Percentiles rank a stretch among this genome's conserved stretches.
Conservation (phyloP, 2,797 vertebrate genomes). For the Cheirogaleus major region DNA sequence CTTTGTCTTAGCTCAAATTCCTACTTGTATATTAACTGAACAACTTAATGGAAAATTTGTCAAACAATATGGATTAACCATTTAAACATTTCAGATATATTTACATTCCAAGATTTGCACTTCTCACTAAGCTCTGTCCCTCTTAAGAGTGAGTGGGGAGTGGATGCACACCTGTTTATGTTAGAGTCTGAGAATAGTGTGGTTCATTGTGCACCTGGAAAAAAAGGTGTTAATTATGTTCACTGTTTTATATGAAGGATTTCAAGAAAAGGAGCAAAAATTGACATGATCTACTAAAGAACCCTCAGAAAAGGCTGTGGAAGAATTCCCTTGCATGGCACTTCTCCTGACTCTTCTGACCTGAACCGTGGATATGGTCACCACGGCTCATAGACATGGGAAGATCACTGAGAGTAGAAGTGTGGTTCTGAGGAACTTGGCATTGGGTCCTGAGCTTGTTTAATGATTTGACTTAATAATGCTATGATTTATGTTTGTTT, state of each 20-base stretch:
- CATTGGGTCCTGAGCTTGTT: not conserved
- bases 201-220: not conserved
- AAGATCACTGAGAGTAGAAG: not conserved
- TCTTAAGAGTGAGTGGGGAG: not conserved
- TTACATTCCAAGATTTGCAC: not conserved
- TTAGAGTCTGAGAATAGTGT: not conserved
- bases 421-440: not conserved
- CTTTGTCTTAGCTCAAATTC: constrained; percentile 5
- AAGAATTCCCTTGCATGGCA: not conserved
- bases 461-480: not conserved
- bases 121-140: not conserved
- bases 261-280: not conserved
- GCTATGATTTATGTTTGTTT: not conserved
- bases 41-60: not conserved
- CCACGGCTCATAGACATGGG: not conserved
- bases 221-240: not conserved
- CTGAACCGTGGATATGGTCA: not conserved
- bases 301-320: not conserved
- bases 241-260: not conserved
- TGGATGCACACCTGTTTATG: not conserved
- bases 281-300: not conserved
- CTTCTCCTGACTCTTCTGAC: not conserved
- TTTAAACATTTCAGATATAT: not conserved
- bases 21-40: not conserved
- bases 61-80: not conserved